Conservation (phyloP, 1,140 invertebrate species). For the Sycobia sp. region DNA sequence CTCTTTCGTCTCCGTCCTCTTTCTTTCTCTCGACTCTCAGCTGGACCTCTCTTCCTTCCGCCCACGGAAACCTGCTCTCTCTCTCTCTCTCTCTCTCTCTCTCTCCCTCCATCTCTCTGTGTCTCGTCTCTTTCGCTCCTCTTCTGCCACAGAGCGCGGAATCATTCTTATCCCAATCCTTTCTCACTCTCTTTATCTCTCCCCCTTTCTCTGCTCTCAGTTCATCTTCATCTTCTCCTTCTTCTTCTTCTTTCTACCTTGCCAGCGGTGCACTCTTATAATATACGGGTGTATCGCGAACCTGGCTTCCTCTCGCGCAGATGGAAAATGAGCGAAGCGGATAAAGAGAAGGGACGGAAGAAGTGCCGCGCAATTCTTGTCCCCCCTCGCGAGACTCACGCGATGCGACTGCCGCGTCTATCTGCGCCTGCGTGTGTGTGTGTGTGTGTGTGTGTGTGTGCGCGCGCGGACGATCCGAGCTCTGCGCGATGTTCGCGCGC, state of each 20-base stretch:
- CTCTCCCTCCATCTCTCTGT: conserved; percentile 9
- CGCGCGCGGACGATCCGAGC: background rate
- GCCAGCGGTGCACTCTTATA: background rate
- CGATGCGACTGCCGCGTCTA: too few species aligned
- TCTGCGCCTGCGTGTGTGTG: too few species aligned
- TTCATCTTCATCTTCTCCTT: conserved; percentile 41
- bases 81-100: conserved; percentile 5
- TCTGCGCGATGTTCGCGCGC: too few species aligned
- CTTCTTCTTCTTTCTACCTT: background rate
- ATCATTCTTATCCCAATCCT: too few species aligned
- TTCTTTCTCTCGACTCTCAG: conserved; percentile 44
- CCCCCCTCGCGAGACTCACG: too few species aligned
- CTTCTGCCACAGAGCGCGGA: too few species aligned
- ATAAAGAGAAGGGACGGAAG: conserved; percentile 1
- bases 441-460: background rate
- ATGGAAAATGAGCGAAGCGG: conserved; percentile 2
- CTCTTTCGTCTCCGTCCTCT: conserved; percentile 47
- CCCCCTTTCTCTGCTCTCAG: background rate
- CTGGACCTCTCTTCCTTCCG: conserved; percentile 56
- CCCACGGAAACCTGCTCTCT: conserved; percentile 42
- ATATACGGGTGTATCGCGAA: too few species aligned
- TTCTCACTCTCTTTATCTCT: too few species aligned
- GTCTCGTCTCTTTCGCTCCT: background rate
- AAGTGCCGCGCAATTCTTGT: background rate
- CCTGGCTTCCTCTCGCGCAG: background rate